Conservation (phyloP, 2,888 invertebrate species). For the Cheiracanthium punctorium region DNA sequence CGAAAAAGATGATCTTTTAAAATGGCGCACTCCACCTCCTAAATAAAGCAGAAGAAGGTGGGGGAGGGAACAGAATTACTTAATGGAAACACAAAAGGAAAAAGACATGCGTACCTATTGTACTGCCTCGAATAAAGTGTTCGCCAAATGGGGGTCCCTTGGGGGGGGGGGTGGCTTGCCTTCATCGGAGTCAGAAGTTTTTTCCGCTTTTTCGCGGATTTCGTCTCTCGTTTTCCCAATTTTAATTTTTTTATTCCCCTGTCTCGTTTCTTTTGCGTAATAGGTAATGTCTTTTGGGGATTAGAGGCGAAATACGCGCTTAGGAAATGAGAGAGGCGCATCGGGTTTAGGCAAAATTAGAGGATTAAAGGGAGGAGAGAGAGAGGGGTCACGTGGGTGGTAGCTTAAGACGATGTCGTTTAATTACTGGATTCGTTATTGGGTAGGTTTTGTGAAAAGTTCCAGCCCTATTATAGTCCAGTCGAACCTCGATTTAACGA, state of each 20-base stretch:
- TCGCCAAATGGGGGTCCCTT: slow-evolving; percentile 8
- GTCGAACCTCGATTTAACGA: too few relatives aligned
- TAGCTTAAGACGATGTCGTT: too few relatives aligned
- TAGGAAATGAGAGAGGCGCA: not conserved
- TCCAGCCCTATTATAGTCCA: too few relatives aligned
- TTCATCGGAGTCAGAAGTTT: not conserved
- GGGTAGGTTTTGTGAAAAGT: too few relatives aligned
- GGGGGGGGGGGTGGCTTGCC: slow-evolving; percentile 16
- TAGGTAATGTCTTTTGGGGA: not conserved
- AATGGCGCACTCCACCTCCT: not conserved
- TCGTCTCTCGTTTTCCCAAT: not conserved
- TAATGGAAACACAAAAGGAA: slow-evolving; percentile 24
- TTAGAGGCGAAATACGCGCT: not conserved
- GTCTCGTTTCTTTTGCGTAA: not conserved
- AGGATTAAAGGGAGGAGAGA: too few relatives aligned
- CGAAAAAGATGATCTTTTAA: slow-evolving; percentile 16
- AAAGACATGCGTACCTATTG: slow-evolving; percentile 13
- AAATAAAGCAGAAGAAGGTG: too few relatives aligned
- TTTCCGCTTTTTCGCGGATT: not conserved
- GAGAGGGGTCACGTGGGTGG: too few relatives aligned
- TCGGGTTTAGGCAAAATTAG: not conserved
- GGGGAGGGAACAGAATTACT: slow-evolving; percentile 5
- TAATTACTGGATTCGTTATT: too few relatives aligned
- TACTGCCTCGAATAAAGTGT: slow-evolving; percentile 35
- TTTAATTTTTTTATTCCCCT: not conserved